phyloP scores from a whole-genome alignment of 2,113 vertebrate genomes.

The Amazona guildingii region DNA sequence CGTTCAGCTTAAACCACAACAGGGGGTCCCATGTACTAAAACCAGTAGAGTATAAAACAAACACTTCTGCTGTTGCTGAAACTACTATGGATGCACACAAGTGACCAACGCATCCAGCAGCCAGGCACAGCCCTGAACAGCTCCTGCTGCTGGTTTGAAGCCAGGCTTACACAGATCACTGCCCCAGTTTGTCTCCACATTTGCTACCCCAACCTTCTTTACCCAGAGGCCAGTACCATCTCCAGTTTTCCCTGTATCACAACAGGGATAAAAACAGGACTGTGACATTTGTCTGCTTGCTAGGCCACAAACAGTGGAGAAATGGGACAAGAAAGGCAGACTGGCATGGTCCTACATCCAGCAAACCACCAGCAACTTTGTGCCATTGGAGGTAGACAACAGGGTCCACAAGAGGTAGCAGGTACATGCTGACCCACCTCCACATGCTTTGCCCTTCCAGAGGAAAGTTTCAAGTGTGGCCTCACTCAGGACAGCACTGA shows the following conservation, averaged over 20 bases:
- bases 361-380: background rate
- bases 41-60: background rate
- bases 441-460: background rate
- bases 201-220: background rate
- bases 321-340: background rate
- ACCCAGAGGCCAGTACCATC: background rate
- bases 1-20: no score
- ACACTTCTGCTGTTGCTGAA: background rate
- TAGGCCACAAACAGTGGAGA: background rate
- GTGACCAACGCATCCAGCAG: background rate
- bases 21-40: no score
- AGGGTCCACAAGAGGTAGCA: background rate
- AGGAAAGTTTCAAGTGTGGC: background rate
- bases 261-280: background rate
- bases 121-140: background rate
- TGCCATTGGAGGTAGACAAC: background rate
- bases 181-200: background rate
- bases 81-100: background rate
- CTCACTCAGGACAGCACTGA: background rate
- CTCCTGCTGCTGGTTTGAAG: background rate
- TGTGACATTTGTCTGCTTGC: background rate
- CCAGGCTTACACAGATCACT: background rate
- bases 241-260: background rate
- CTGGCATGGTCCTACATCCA: background rate
- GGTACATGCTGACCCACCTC: background rate